Percentiles rank a stretch among this genome's conserved stretches.
Conservation (phyloP, 2,888 invertebrate genomes). For the Monochamus alternatus region DNA sequence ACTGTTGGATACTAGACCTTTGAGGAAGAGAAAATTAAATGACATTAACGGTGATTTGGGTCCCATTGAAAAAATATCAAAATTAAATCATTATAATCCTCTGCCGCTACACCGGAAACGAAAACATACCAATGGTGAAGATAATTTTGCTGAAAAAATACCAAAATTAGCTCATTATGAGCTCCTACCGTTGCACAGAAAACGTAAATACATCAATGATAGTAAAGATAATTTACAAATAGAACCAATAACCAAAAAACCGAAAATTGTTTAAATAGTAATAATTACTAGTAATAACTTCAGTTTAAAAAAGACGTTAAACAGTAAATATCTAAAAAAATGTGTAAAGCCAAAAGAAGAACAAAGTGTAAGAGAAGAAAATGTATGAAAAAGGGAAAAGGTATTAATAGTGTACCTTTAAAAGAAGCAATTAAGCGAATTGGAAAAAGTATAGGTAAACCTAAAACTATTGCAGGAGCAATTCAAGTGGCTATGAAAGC, state of each 20-base stretch:
- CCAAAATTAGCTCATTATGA: not conserved
- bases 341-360: not conserved
- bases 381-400: not conserved
- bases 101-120: not conserved
- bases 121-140: not conserved
- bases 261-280: no score
- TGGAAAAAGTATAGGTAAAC: constrained; percentile 22
- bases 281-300: no score
- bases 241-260: no score
- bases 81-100: not conserved
- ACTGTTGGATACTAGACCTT: not conserved
- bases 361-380: not conserved
- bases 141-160: not conserved
- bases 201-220: not conserved
- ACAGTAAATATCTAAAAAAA: constrained; percentile 4
- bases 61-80: not conserved
- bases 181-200: not conserved
- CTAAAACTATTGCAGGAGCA: constrained; percentile 16
- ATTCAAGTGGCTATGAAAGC: constrained; percentile 15
- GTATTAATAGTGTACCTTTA: not conserved
- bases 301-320: not conserved
- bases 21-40: not conserved
- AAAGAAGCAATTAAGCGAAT: constrained; percentile 14
- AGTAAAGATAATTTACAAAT: constrained; percentile 23
- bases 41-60: not conserved